These are phyloP conservation scores for Trachymyrmex septentrionalis DNA, from an alignment of 1,140 invertebrate species.

Conservation along the genomic window DNA sequence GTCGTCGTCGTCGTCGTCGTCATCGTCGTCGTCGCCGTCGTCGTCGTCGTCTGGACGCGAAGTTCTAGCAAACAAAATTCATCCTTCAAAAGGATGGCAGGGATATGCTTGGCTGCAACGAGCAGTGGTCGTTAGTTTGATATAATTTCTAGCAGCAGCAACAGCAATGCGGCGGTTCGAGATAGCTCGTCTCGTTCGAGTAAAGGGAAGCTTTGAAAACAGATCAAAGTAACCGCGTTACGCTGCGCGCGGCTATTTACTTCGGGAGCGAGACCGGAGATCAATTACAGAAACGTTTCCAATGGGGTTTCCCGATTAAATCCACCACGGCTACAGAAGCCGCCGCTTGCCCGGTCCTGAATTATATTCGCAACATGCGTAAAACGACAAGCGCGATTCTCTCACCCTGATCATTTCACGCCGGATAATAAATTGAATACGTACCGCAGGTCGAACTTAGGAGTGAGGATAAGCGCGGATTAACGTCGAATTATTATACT, in stretches of 20 bases:
- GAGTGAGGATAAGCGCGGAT: constrained; percentile 14
- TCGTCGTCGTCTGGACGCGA: constrained; percentile 30
- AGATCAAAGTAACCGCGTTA: constrained; percentile 60
- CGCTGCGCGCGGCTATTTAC: constrained; percentile 47
- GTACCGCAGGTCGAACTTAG: constrained; percentile 2
- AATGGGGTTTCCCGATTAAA: constrained; percentile 59
- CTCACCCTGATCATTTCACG: constrained; percentile 35
- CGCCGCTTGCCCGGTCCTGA: constrained; percentile 9
- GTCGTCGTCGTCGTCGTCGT: neutral
- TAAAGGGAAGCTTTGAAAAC: constrained; percentile 59
- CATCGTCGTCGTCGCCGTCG: neutral
- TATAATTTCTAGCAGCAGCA: constrained; percentile 51
- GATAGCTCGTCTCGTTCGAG: constrained; percentile 28
- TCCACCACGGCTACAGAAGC: constrained; percentile 25
- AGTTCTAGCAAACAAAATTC: constrained; percentile 46
- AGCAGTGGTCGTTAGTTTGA: constrained; percentile 54
- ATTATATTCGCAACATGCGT: constrained; percentile 30
- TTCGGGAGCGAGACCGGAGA: constrained; percentile 50
- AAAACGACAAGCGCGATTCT: constrained; percentile 39
- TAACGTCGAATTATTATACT: constrained; percentile 26
- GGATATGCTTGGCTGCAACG: constrained; percentile 39
- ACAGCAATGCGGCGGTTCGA: neutral
- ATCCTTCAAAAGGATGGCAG: constrained; percentile 53
- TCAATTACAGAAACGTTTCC: constrained; percentile 62
- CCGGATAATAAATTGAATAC: constrained; percentile 47